Evolutionary conservation across 2,888 invertebrate genomes (phyloP).

Genomic region (Hirtodrosophila confusa): DNA sequence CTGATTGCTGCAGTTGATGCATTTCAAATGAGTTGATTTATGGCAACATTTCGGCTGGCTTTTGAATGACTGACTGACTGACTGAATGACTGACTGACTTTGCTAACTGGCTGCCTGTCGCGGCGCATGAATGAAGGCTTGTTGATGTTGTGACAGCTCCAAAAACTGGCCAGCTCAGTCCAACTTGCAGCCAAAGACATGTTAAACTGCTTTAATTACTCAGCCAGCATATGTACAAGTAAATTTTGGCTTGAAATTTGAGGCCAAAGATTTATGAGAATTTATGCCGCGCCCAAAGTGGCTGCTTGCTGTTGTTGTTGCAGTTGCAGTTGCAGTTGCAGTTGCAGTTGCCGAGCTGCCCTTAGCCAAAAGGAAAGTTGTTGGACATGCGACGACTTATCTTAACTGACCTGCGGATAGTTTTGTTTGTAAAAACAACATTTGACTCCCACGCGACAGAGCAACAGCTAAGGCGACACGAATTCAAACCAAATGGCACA

Average conservation of each 20-base stretch:
- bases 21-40: conserved; percentile 80
- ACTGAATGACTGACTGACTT: conserved; percentile 28
- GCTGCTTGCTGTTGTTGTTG: conserved; percentile 13
- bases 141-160: conserved; percentile 77
- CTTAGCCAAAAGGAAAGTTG: conserved; percentile 75
- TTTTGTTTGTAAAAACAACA: conserved; percentile 64
- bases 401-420: conserved; percentile 73
- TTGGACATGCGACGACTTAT: conserved; percentile 64
- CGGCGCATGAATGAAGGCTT: conserved; percentile 74
- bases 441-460: conserved; percentile 76
- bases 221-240: conserved; percentile 51
- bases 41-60: conserved; percentile 72
- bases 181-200: conserved; percentile 59
- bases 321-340: conserved; percentile 22
- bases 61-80: conserved; percentile 62
- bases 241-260: conserved; percentile 44
- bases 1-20: conserved; percentile 81
- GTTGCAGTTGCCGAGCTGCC: conserved; percentile 43
- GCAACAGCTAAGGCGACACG: conserved; percentile 47
- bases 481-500: conserved; percentile 59
- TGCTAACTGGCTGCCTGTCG: conserved; percentile 54
- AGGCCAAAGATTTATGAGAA: conserved; percentile 74
- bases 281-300: conserved; percentile 62
- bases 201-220: conserved; percentile 79
- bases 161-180: conserved; percentile 60